Evolutionary conservation across 2,888 invertebrate species (phyloP), one percentile per base, ranked within the genome.

Genomic region (Dryadula phaetusa): DNA sequence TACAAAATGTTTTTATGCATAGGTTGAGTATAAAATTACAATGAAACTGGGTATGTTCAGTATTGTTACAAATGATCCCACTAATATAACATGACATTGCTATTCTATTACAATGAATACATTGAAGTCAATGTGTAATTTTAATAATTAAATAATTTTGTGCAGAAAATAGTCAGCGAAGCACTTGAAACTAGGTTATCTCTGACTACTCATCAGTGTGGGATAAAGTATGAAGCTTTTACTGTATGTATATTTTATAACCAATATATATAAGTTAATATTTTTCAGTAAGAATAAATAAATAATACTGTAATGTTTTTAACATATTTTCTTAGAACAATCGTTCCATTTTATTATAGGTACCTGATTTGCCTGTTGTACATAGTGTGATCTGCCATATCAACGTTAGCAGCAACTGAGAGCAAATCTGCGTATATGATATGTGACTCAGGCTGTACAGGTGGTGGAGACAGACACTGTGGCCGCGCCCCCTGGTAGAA

Each of bases 401-500:
- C 88, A 20, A 77, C 80, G 81, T 94, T 93, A 61, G 93, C 86
- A 70, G 87, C 84, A 72, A 86, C 86, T 47, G 90, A 87, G 72
- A 92, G 86, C 72, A 90, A 80, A 63, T 85, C 83, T 65, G 88
- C 87, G 89, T 90, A 90, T 70, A 87, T 82, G 16, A 85, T 81
- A 83, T 87, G 86, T 65, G 89, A 81, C 70, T 88, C 87, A 61
- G 90, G 86, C 76, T 93, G 87, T 72, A 88, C 93, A 40, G 94
- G 94, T 79, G 95, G 95, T 86, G 93, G 95, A 32, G 93, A 92
- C 78, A 93, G 88, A 88, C 94, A 94, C 93, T 96, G 95, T 74
- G 96, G 96, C 88, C 95, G 94, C 85, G 94, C 96, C 85, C 96
- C 96, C 93, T 96, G 96, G 93, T 95, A 97, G 93, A 97, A 96